Evolutionary conservation across 2,797 vertebrate genomes (phyloP).

Genomic region (Tenualosa ilisha): DNA sequence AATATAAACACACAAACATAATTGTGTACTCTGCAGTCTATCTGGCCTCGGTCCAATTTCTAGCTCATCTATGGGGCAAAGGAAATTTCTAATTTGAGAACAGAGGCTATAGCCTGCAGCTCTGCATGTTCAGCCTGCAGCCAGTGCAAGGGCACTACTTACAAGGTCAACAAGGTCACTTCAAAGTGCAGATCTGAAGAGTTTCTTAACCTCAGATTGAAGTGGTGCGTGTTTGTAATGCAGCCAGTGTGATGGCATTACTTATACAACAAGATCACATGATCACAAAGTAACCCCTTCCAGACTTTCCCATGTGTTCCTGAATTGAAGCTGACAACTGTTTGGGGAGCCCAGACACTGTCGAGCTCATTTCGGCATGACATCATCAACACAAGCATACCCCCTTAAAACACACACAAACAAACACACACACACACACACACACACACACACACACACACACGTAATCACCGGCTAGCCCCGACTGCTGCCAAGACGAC

Average conservation of each 20-base stretch:
- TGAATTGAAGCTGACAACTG: constrained; percentile 2
- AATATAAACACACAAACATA: neutral
- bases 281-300: neutral
- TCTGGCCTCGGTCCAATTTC: neutral
- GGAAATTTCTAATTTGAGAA: neutral
- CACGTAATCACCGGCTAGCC: neutral
- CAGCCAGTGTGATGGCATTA: no score
- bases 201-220: no score
- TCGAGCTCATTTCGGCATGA: neutral
- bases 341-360: neutral
- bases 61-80: no score
- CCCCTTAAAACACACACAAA: neutral
- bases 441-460: no score
- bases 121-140: no score
- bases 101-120: neutral
- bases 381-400: neutral
- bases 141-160: no score
- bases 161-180: no score
- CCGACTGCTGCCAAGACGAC: neutral
- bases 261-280: no score
- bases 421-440: no score
- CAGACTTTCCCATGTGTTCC: neutral
- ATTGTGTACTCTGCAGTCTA: neutral
- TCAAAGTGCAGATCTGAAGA: no score
- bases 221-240: no score